phyloP scores from a whole-genome alignment of 2,888 invertebrate genomes.

The Drosophila cognata region DNA sequence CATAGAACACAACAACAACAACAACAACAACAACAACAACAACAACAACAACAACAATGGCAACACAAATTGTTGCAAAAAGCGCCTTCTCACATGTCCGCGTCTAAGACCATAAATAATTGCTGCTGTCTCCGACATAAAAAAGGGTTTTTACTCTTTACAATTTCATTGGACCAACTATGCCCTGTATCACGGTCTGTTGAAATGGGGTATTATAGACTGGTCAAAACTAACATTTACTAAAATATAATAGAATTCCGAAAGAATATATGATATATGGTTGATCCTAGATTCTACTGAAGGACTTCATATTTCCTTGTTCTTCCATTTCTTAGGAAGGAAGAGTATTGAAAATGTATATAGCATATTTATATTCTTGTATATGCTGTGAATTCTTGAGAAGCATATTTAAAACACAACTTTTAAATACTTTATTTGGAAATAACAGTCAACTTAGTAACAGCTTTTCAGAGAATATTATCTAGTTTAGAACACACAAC shows the following conservation, averaged over 20 bases:
- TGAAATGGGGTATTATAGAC: neutral
- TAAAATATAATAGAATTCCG: neutral
- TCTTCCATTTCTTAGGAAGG: neutral
- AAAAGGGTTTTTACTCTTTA: slow-evolving; percentile 19
- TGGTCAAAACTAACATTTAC: neutral
- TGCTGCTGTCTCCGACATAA: slow-evolving; percentile 50
- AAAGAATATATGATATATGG: neutral
- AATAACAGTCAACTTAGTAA: no score
- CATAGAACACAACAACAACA: neutral
- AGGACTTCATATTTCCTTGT: neutral
- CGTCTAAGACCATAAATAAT: slow-evolving; percentile 80
- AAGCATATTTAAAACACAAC: neutral
- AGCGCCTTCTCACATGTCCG: slow-evolving; percentile 55
- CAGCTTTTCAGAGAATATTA: neutral
- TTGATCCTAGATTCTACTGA: neutral
- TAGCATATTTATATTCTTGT: fast-evolving
- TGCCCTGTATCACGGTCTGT: slow-evolving; percentile 5
- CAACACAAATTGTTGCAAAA: slow-evolving; percentile 40
- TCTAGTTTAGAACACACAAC: neutral
- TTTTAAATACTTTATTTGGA: no score
- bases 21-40: slow-evolving; percentile 6
- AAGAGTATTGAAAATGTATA: neutral
- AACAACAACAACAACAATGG: slow-evolving; percentile 6
- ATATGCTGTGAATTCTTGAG: neutral
- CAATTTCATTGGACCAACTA: slow-evolving; percentile 20